These are phyloP conservation scores for Heliconius ethilla DNA, from an alignment of 2,888 invertebrate species.

Conservation along the genomic window DNA sequence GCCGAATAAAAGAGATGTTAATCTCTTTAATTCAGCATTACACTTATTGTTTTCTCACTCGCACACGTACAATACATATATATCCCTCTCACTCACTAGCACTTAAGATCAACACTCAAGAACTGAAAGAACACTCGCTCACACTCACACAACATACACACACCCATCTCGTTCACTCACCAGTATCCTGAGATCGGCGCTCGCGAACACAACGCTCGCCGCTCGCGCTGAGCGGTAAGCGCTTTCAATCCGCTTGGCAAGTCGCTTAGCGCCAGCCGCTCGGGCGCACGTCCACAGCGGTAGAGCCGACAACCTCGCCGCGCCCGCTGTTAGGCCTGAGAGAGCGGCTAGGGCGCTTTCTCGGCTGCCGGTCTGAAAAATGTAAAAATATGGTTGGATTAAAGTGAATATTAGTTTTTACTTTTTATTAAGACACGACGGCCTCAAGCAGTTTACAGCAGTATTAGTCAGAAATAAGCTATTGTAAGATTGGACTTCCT, in stretches of 20 bases:
- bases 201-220: slow-evolving; percentile 78
- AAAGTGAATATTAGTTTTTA: too few species aligned
- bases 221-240: slow-evolving; percentile 82
- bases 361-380: slow-evolving; percentile 65
- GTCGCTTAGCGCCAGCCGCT: slow-evolving; percentile 86
- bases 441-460: too few species aligned
- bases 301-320: slow-evolving; percentile 86
- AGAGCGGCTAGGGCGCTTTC: slow-evolving; percentile 83
- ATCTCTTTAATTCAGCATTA: too few species aligned
- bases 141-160: not conserved
- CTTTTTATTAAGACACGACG: not conserved
- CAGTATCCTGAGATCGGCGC: slow-evolving; percentile 86
- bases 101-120: slow-evolving; percentile 84
- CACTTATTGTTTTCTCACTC: not conserved
- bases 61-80: not conserved
- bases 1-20: too few species aligned
- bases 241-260: slow-evolving; percentile 86
- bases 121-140: too few species aligned
- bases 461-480: too few species aligned
- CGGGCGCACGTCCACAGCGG: slow-evolving; percentile 93
- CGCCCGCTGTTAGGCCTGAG: slow-evolving; percentile 81
- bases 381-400: too few species aligned
- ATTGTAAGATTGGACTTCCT: too few species aligned
- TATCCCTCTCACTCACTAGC: slow-evolving; percentile 78
- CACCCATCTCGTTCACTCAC: slow-evolving; percentile 65